Evolutionary conservation across 2,888 invertebrate genomes (phyloP).

Genomic region (Lithodes maja): DNA sequence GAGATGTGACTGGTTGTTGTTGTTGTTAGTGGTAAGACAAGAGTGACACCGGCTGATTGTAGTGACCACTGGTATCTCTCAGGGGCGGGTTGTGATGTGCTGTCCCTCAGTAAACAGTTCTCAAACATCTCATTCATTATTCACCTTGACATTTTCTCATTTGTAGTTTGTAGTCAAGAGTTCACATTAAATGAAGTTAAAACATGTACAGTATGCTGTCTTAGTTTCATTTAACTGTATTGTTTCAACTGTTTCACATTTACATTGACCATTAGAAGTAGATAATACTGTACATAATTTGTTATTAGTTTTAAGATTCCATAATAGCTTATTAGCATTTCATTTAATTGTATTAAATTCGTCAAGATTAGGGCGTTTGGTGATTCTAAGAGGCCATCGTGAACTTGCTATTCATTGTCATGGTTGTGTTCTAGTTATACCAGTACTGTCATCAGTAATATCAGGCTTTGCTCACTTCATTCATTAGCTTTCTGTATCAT

Average conservation of each 20-base stretch:
- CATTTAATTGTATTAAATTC: neutral
- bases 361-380: constrained; percentile 12
- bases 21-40: no score
- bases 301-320: neutral
- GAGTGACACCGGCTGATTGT: neutral
- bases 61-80: constrained; percentile 17
- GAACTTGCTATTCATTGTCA: no score
- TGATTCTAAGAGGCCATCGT: constrained; percentile 32
- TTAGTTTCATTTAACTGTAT: neutral
- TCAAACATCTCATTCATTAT: constrained; percentile 34
- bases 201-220: constrained; percentile 22
- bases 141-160: constrained; percentile 44
- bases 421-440: no score
- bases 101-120: constrained; percentile 55
- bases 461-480: no score
- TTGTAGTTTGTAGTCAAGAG: constrained; percentile 50
- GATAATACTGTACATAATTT: constrained; percentile 1
- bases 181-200: constrained; percentile 24
- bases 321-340: neutral
- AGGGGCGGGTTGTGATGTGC: constrained; percentile 22
- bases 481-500: no score
- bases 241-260: constrained; percentile 26
- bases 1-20: no score
- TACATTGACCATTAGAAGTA: constrained; percentile 36
- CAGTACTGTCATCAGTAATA: no score